A percentile compares a stretch with the other conserved stretches of the same genome.
phyloP scores from a whole-genome alignment of 2,888 invertebrate genomes.

The Strigamia crassipes region DNA sequence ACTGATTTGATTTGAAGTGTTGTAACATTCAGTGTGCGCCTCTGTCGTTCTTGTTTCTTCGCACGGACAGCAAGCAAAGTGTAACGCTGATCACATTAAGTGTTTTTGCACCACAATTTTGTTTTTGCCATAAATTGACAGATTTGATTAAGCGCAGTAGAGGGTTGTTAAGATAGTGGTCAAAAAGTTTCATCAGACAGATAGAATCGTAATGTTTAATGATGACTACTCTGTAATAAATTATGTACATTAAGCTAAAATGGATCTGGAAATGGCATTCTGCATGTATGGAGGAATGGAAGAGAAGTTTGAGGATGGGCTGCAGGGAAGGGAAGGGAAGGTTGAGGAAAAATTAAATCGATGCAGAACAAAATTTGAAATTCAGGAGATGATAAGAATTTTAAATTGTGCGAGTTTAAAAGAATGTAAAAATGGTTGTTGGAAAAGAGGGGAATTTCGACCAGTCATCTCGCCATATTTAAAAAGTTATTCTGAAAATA shows the following conservation, averaged over 20 bases:
- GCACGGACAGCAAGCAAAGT: not conserved
- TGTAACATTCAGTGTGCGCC: not conserved
- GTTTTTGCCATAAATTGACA: not conserved
- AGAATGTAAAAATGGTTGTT: not conserved
- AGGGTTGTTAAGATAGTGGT: not conserved
- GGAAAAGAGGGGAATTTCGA: not conserved
- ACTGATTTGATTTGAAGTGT: not conserved
- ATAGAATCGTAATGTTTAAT: not conserved
- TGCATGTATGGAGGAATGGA: not conserved
- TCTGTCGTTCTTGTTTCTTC: not conserved
- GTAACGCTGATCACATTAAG: not conserved
- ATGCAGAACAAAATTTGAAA: slow-evolving; percentile 5
- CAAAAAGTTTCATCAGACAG: not conserved
- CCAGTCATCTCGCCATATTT: not conserved
- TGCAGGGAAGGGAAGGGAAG: not conserved
- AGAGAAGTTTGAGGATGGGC: not conserved
- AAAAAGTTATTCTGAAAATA: not conserved
- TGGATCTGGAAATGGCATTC: not conserved
- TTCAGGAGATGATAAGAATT: slow-evolving; percentile 11
- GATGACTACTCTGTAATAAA: not conserved
- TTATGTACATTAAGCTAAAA: not conserved
- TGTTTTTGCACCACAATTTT: not conserved
- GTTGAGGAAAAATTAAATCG: not conserved
- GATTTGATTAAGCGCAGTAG: no score
- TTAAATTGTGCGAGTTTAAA: slow-evolving; percentile 14